Conservation (phyloP, 2,797 vertebrate genomes). For the Helarctos malayanus region DNA sequence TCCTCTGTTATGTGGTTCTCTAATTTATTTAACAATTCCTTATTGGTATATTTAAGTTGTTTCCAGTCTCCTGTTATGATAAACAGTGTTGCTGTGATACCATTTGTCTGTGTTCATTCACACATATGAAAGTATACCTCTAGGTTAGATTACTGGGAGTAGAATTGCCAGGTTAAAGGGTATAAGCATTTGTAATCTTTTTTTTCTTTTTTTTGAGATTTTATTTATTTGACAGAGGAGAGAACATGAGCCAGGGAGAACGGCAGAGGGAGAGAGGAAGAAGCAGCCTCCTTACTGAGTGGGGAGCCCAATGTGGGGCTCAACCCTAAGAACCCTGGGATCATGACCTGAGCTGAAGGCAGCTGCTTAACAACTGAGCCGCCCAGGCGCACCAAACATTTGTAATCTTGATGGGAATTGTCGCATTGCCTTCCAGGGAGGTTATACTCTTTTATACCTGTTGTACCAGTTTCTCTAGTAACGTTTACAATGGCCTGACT, state of each 20-base stretch:
- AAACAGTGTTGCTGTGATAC: background rate
- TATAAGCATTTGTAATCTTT: background rate
- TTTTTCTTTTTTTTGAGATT: background rate
- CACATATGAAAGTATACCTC: background rate
- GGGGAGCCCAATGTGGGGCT: background rate
- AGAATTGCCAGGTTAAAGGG: background rate
- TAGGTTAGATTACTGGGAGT: background rate
- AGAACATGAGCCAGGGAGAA: background rate
- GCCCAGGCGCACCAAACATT: background rate
- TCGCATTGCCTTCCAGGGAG: background rate
- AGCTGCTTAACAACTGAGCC: background rate
- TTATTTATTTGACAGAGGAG: too few species aligned
- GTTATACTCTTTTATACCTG: too few species aligned
- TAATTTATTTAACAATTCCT: background rate
- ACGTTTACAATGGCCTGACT: fast-evolving
- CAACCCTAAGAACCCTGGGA: background rate
- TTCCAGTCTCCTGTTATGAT: background rate
- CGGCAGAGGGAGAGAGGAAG: background rate
- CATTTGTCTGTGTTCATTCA: too few species aligned
- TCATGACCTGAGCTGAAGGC: background rate
- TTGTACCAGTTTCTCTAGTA: background rate
- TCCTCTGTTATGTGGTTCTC: background rate
- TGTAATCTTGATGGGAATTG: background rate
- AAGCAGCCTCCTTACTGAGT: background rate
- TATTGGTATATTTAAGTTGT: background rate